Evolutionary conservation across 2,797 vertebrate species (phyloP), one percentile per base, ranked within the genome.

Genomic region (Ara ararauna): DNA sequence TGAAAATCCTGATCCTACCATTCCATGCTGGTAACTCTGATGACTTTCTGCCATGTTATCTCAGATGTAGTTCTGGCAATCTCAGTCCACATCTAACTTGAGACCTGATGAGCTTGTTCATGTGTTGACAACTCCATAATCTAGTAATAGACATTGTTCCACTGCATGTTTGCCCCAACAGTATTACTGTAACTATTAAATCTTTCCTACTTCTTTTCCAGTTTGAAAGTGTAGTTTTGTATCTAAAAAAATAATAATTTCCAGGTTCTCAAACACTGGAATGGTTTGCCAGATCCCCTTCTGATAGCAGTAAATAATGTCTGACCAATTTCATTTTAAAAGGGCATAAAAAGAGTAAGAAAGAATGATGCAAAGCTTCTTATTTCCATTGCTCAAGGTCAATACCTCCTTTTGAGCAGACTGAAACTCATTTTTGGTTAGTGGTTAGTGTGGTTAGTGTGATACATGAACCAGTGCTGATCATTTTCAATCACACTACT

Each of bases 401-500:
- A 95, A 71, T 85, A 74, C 32, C 61, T 93, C 32, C 51, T 92
- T 89, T 87, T 58, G 40, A 90, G 72, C 32, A 92, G 51, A 65
- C 36, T 87, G 71, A 82, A 82, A 79, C 38, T 64, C 47, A 83
- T 56, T 94, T 94, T 87, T 85, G 65, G 75, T 83, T 89, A 85
- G 92, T 87, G 90, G 90, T 87, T 90, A 77, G 21, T 64, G 92
- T 83, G 95, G 81, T 92, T 74, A 76, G 56, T 17, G 40, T 85
- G 72, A 92, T 61, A 84, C 78, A 91, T 65, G 72, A 92, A 88
- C 48, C 56, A 85, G n/a, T 30, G 19, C 14, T 1, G 58, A 83
- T 71, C 44, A 77, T 77, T 90, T 94, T 92, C 86, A 93, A 56
- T 82, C 62, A 73, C 32, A 45, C 36, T 82, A 67, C 86, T 94